Base-by-base conservation (phyloP, 2,113 vertebrate species). In the Brachyistius frenatus region DNA sequence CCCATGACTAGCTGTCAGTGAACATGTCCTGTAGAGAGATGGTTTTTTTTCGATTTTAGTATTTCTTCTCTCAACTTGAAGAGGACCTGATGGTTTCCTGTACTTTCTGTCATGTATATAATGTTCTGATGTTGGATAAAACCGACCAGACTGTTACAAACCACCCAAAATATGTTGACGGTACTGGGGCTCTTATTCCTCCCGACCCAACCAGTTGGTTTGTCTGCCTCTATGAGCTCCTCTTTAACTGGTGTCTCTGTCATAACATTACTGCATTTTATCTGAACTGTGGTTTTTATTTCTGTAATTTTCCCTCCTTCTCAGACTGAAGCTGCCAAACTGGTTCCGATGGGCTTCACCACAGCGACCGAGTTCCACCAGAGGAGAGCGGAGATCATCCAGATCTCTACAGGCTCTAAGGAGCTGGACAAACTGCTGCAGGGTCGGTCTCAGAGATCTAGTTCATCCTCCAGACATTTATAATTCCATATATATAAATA, bases 291-390 rank as follows among this genome's bases (percentile, higher is more conserved):
- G 41, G 3, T 11, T 44, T 23, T 44, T 44, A 11, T 44, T 2
- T 3, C 2, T 2, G 9, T 11, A 13, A 0, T 30, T 41, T 10
- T 31, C 41, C 4, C 49, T 55, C 37, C 13, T 33, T 65, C 7
- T 35, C 64, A 99, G 97, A 87, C 95, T 16, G 98, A 99, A 84
- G 97, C 98, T 50, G 97, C 97, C 58, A 99, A 99, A 75, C 93
- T 98, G 61, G 97, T 99, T 62, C 97, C 98, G 0, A 99, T 99
- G 97, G 98, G 98, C 37, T 99, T 99, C 80, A 99, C 97, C 55
- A 99, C 98, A 1, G 98, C 98, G 6, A 99, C 97, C 0, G 98
- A 99, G 84, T 99, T 99, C 89, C 97, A 99, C 87, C 98, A 99
- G 91, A 94, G 96, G 66, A 94, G 98, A 69, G 97, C 98, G 0